A percentile compares a stretch with the other conserved stretches of the same genome.
These are phyloP conservation scores for Malacoraja senta DNA, from an alignment of 2,797 vertebrate genomes.

Conservation along the genomic window DNA sequence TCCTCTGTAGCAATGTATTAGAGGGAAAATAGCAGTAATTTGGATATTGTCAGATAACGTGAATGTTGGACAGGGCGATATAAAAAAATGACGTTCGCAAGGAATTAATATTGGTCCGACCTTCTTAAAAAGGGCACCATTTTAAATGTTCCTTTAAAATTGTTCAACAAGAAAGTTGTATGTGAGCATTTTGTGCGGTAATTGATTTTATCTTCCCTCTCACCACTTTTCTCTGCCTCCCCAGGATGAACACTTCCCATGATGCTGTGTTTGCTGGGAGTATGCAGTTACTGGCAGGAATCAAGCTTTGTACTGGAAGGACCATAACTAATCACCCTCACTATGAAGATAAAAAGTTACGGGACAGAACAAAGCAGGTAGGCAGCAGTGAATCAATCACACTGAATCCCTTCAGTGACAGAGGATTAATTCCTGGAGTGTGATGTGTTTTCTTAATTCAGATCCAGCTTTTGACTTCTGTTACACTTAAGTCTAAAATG, in stretches of 20 bases:
- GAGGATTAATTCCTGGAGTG: not conserved
- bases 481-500: no score
- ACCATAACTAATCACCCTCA: conserved; percentile 93
- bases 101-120: not conserved
- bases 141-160: conserved; percentile 40
- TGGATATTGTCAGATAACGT: not conserved
- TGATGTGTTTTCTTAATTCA: not conserved
- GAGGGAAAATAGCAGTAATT: not conserved
- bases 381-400: not conserved
- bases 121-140: not conserved
- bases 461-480: not conserved
- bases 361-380: conserved; percentile 89
- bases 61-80: not conserved
- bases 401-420: not conserved
- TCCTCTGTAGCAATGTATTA: not conserved
- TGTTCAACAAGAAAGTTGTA: conserved; percentile 47
- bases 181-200: conserved; percentile 42
- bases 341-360: conserved; percentile 84
- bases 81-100: not conserved
- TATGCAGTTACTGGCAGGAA: conserved; percentile 94
- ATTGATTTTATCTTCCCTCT: conserved; percentile 30
- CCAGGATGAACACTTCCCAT: conserved; percentile 76
- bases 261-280: conserved; percentile 90
- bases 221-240: conserved; percentile 35
- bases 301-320: conserved; percentile 93